Conservation (phyloP, 1,140 invertebrate species). For the Ips typographus region DNA sequence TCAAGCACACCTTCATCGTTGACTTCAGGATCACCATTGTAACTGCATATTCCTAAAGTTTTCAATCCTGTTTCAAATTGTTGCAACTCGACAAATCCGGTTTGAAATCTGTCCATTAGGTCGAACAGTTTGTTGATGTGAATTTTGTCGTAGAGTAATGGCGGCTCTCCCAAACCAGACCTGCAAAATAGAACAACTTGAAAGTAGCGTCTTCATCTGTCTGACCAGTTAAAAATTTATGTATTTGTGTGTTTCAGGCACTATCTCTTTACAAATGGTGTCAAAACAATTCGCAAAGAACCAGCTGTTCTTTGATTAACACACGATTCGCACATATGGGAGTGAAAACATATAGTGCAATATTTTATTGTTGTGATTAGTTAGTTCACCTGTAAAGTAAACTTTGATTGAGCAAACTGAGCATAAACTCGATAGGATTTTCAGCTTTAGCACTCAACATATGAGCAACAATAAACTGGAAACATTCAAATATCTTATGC, state of each 20-base stretch:
- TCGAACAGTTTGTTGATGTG: constrained; percentile 45
- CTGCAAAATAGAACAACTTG: neutral
- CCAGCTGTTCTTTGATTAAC: no score
- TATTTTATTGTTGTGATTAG: no score
- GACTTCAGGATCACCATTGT: constrained; percentile 36
- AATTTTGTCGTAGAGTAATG: constrained; percentile 50
- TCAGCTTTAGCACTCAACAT: constrained; percentile 51
- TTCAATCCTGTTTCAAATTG: constrained; percentile 45
- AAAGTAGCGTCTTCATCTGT: neutral
- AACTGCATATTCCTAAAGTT: constrained; percentile 43
- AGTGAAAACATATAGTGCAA: no score
- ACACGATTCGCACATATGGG: no score
- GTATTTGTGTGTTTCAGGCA: no score
- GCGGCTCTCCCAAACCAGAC: constrained; percentile 51
- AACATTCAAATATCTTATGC: constrained; percentile 54
- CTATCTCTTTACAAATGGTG: no score
- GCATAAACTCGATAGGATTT: constrained; percentile 55
- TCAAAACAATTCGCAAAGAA: no score
- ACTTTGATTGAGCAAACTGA: constrained; percentile 55
- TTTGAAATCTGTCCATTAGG: constrained; percentile 46
- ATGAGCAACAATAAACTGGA: constrained; percentile 55
- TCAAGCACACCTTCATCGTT: constrained; percentile 31
- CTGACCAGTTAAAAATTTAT: no score
- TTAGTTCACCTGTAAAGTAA: constrained; percentile 50
- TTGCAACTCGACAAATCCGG: constrained; percentile 43